These are phyloP conservation scores for Sinocyclocheilus grahami DNA, from an alignment of 2,113 vertebrate species.

Conservation along the genomic window DNA sequence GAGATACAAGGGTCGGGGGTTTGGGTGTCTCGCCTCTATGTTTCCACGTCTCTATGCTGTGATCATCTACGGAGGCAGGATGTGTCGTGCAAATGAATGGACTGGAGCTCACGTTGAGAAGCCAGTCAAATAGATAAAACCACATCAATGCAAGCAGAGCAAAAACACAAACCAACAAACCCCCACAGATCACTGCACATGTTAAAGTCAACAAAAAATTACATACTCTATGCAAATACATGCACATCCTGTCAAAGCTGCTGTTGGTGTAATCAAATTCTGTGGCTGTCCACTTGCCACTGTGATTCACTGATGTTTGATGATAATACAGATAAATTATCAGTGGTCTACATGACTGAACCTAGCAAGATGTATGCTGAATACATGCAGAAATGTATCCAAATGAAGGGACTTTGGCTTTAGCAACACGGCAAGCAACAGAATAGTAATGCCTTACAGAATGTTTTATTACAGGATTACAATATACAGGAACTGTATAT, in stretches of 20 bases:
- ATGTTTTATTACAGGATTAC: not conserved
- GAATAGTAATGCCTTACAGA: not conserved
- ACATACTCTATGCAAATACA: constrained; percentile 44
- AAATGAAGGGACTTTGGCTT: not conserved
- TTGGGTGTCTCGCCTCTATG: constrained; percentile 4
- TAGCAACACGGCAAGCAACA: not conserved
- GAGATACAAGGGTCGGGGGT: constrained; percentile 16
- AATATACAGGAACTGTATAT: not conserved
- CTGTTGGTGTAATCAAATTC: constrained; percentile 11
- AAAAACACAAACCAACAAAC: constrained; percentile 29
- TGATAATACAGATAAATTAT: constrained; percentile 46
- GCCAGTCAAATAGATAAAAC: constrained; percentile 28
- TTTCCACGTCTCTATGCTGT: constrained; percentile 23
- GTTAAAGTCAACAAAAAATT: constrained; percentile 23
- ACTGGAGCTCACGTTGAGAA: constrained; percentile 3
- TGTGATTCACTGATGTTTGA: constrained; percentile 15
- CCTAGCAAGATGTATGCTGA: constrained; percentile 23
- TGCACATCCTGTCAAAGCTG: constrained; percentile 32
- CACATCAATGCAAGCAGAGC: constrained; percentile 10
- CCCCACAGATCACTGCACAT: not conserved
- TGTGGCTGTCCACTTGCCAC: not conserved
- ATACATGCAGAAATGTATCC: constrained; percentile 22
- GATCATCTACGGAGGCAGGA: not conserved
- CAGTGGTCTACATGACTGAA: constrained; percentile 33
- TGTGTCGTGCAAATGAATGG: constrained; percentile 29